phyloP scores from a whole-genome alignment of 2,888 invertebrate genomes.

The Epistrophe grossulariae region DNA sequence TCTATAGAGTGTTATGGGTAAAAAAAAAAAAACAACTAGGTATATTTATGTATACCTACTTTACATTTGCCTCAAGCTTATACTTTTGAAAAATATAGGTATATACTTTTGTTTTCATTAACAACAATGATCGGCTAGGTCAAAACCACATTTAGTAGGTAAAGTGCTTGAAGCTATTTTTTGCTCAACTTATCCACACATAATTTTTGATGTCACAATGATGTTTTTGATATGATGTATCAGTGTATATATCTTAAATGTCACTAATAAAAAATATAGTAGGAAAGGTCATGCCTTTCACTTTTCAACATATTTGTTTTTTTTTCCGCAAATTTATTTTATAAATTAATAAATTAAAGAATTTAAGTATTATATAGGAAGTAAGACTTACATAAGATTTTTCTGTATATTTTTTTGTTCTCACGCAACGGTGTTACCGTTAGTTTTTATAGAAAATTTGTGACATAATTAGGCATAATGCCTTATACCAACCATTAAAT shows the following conservation, averaged over 20 bases:
- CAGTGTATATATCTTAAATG: neutral
- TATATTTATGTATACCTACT: too few species aligned
- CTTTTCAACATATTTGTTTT: neutral
- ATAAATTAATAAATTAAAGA: neutral
- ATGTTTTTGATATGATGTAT: neutral
- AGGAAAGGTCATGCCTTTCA: constrained; percentile 13
- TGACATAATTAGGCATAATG: neutral
- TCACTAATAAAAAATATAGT: neutral
- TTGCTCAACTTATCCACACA: neutral
- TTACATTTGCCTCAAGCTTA: too few species aligned
- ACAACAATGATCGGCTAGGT: constrained; percentile 5
- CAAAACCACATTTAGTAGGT: constrained; percentile 6
- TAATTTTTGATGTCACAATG: neutral
- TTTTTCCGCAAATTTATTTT: neutral
- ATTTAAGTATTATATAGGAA: neutral
- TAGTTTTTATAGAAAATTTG: neutral
- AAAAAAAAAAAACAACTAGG: neutral
- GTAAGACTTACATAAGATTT: neutral
- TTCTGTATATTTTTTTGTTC: neutral
- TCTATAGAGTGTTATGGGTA: neutral
- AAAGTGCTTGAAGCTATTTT: neutral
- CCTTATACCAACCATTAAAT: too few species aligned
- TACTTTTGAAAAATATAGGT: too few species aligned
- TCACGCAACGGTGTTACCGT: neutral
- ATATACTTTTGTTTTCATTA: constrained; percentile 14